Conservation (phyloP, 2,113 vertebrate genomes). For the Hyla sarda region DNA sequence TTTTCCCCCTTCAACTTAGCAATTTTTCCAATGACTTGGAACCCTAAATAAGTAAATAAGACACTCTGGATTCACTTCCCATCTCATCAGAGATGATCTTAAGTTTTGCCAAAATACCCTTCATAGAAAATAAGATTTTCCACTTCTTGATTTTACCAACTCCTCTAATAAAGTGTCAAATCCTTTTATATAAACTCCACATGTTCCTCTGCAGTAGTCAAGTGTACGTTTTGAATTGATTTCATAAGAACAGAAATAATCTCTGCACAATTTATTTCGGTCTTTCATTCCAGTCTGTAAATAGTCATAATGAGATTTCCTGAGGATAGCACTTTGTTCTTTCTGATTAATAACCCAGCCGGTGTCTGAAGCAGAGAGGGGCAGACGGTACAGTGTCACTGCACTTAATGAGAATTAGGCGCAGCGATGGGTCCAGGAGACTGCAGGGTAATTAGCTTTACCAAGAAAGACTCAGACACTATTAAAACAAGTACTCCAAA, state of each 20-base stretch:
- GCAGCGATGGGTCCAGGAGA: conserved; percentile 30
- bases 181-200: neutral
- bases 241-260: conserved; percentile 34
- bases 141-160: neutral
- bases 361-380: conserved; percentile 27
- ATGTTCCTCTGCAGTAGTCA: neutral
- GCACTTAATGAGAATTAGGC: conserved; percentile 50
- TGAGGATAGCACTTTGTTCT: conserved; percentile 53
- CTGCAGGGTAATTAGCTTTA: conserved; percentile 32
- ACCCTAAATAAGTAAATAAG: too few species aligned
- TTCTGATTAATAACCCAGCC: conserved; percentile 50
- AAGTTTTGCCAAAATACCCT: neutral
- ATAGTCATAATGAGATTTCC: conserved; percentile 48
- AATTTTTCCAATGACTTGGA: too few species aligned
- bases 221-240: neutral
- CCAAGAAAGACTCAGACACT: conserved; percentile 31
- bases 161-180: neutral
- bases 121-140: neutral
- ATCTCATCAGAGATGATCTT: neutral
- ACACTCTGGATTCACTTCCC: neutral
- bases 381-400: conserved; percentile 24
- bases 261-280: conserved; percentile 38
- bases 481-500: conserved; percentile 29
- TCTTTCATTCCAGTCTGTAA: conserved; percentile 53
- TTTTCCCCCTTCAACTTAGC: too few species aligned